Base-by-base conservation (phyloP, 2,113 vertebrate genomes). In the Opisthocomus hoazin region DNA sequence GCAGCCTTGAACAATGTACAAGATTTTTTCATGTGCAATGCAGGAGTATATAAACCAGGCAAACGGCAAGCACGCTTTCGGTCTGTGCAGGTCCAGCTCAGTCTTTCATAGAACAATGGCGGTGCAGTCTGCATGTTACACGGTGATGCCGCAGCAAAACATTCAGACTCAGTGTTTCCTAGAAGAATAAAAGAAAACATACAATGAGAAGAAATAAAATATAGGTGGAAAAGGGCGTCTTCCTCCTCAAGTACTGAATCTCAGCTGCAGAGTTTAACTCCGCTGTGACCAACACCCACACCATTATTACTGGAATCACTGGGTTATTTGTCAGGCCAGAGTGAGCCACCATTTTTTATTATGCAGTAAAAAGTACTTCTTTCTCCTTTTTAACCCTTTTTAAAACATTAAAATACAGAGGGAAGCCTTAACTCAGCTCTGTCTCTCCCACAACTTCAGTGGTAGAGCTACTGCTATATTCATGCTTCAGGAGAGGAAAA, bases 171-270 rank as follows among this genome's bases (percentile, higher is more conserved):
- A 34, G 48, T 69, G 43, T n/a, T 95, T 63, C 83, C 70, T 57
- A 89, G n/a, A 84, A 93, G 68, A 88, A 92, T 89, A 61, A 89
- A 89, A 85, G 63, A 95, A 95, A 90, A 85, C 24, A 91, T 87
- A 87, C 56, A 92, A 80, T 58, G 20, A 74, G 39, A 0, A 0
- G 77, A 87, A 88, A 32, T 77, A 94, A 90, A 95, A 86, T 78
- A 75, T 15, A 89, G 37, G 34, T 93, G n/a, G 51, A 75, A 89
- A 95, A 75, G 24, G 34, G 61, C 81, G 54, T 68, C 15, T 85
- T 94, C 90, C 74, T 75, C 54, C 60, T 87, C 45, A 71, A 89
- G 34, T 84, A 57, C 39, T 61, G 66, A 89, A 92, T 82, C 57
- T 85, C 73, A 69, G 54, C 70, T 73, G 50, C 51, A 79, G 37